Evolutionary conservation across 2,888 invertebrate genomes (phyloP).

Genomic region (Eurois occulta): DNA sequence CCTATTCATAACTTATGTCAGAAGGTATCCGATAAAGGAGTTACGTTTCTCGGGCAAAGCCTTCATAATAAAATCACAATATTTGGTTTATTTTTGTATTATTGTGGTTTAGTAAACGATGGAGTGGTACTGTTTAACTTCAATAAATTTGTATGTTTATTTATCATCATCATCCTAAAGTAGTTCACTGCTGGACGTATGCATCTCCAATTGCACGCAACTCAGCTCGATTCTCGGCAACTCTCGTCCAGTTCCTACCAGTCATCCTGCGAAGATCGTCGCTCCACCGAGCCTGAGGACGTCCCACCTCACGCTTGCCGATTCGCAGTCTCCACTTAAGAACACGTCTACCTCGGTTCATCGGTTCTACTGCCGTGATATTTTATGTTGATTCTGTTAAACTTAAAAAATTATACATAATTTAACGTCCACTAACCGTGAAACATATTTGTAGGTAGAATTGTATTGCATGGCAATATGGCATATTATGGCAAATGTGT

Average conservation of each 20-base stretch:
- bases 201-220: not conserved
- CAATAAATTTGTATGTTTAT: not conserved
- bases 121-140: conserved; percentile 38
- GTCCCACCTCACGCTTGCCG: no score
- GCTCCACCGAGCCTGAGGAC: no score
- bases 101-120: conserved; percentile 31
- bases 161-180: not conserved
- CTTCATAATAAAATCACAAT: conserved; percentile 46
- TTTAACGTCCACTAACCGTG: not conserved
- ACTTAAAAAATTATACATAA: not conserved
- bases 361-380: no score
- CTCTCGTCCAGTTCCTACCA: not conserved
- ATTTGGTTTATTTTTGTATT: conserved; percentile 57
- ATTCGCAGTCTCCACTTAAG: no score
- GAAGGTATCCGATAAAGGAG: conserved; percentile 44
- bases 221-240: not conserved
- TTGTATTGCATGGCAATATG: not conserved
- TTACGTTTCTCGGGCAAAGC: conserved; percentile 31
- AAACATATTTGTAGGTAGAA: not conserved
- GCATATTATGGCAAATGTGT: not conserved
- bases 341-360: not conserved
- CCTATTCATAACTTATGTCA: conserved; percentile 54
- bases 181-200: not conserved
- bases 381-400: not conserved
- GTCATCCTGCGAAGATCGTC: not conserved